Evolutionary conservation across 2,113 vertebrate genomes (phyloP), one percentile per base, ranked within the genome.

Genomic region (Cololabis saira): DNA sequence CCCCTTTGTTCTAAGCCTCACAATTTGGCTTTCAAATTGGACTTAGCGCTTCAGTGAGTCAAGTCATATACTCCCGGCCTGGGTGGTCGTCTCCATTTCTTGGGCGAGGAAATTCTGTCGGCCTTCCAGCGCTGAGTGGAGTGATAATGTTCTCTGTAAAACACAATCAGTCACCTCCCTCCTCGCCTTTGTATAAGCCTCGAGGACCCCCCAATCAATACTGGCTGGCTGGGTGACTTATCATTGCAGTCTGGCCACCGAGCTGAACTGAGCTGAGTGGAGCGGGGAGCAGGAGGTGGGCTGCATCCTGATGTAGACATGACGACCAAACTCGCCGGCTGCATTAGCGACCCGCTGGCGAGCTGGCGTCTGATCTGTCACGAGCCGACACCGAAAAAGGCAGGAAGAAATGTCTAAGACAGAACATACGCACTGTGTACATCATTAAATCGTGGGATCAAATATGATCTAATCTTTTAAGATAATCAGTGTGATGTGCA

Each of bases 101-200:
- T 81, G 82, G 74, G 70, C 82, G 67, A 80, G 67, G 81, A 89
- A 82, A 87, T 86, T 89, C 83, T 85, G 84, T 74, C 74, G 81
- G 81, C 86, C 77, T 87, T 87, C 85, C 87, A 67, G 88, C 79
- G 59, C 84, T 82, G 86, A 90, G 86, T 48, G 83, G 91, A 93
- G 90, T 92, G 88, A 93, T 92, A 92, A 93, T 93, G 88, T 92
- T 90, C 89, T 90, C 89, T 91, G 90, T 93, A 93, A 92, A 93
- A 93, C 90, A 93, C 92, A 92, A 92, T 93, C 90, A 92, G 83
- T 92, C 91, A 92, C 82, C 79, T 89, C 81, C 86, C 76, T 80
- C 79, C 90, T 88, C 73, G 87, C 85, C 89, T 90, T 91, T 90
- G 89, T 90, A 67, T 92, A 91, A 92, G 90, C 87, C 89, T 90